Percentiles rank a stretch among this genome's conserved stretches.
Conservation (phyloP, 2,797 vertebrate species). For the Oryzias dopingdopingensis region DNA sequence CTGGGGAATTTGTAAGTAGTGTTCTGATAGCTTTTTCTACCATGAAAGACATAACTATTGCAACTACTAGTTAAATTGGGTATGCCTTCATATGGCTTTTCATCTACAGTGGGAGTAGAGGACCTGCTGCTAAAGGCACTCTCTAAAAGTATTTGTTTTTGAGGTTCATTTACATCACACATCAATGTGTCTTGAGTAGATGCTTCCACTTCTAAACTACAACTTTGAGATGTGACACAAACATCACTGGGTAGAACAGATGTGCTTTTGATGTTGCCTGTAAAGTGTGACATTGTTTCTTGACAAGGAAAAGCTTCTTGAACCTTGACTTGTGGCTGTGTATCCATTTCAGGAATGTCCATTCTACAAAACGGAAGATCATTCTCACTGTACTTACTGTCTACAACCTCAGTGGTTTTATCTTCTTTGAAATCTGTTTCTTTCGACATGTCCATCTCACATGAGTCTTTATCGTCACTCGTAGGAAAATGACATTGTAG, state of each 20-base stretch:
- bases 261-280: constrained; percentile 9
- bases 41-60: constrained; percentile 6
- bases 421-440: not conserved
- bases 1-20: not conserved
- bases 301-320: constrained; percentile 20
- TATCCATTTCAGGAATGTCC: constrained; percentile 5
- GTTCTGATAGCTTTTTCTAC: constrained; percentile 13
- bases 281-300: constrained; percentile 21
- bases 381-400: constrained; percentile 10
- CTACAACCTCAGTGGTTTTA: constrained; percentile 3
- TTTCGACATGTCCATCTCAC: constrained; percentile 12
- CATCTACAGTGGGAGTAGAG: constrained; percentile 71
- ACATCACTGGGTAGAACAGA: not conserved
- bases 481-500: constrained; percentile 9
- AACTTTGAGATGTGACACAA: constrained; percentile 4
- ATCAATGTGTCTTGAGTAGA: constrained; percentile 11
- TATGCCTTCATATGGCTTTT: constrained; percentile 42
- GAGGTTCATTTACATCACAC: constrained; percentile 23
- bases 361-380: constrained; percentile 39
- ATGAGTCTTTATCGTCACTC: constrained; percentile 3
- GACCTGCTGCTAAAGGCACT: constrained; percentile 45
- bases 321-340: constrained; percentile 1
- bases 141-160: not conserved
- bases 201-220: constrained; percentile 7
- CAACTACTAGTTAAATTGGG: constrained; percentile 3